Conservation (phyloP, 1,140 invertebrate genomes). For the Coelopa frigida region DNA sequence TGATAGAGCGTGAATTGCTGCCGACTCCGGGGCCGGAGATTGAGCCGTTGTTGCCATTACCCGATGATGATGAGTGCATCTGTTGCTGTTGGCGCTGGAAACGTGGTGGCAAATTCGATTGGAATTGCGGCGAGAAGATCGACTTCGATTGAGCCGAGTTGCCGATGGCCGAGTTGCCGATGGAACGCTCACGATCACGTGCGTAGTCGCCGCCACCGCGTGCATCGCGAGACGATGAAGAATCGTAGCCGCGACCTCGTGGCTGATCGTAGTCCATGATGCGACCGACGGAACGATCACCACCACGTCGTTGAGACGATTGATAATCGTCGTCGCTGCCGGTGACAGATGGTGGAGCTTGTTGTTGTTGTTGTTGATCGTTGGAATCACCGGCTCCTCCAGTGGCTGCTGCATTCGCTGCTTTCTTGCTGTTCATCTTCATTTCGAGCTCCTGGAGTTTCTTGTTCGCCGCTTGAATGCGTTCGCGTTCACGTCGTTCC, state of each 20-base stretch:
- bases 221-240: conserved; percentile 3
- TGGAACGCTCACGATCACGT: not conserved
- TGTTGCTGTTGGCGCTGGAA: conserved; percentile 70
- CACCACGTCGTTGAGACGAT: conserved; percentile 7
- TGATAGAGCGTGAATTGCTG: conserved; percentile 32
- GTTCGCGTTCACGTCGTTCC: conserved; percentile 60
- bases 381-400: not conserved
- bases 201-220: conserved; percentile 11
- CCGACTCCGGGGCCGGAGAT: conserved; percentile 21
- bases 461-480: conserved; percentile 53
- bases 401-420: conserved; percentile 35
- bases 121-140: conserved; percentile 64
- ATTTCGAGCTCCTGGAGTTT: conserved; percentile 60
- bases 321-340: conserved; percentile 1
- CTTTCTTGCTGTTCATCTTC: conserved; percentile 51
- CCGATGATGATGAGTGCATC: not conserved
- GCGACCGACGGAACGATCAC: conserved; percentile 15
- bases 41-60: conserved; percentile 29
- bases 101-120: conserved; percentile 74
- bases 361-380: conserved; percentile 19
- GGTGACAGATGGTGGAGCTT: not conserved
- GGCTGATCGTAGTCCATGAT: conserved; percentile 6
- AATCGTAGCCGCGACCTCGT: not conserved
- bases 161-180: not conserved
- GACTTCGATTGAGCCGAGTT: conserved; percentile 25